A percentile compares a stretch with the other conserved stretches of the same genome.
Conservation (phyloP, 92 coral and sea anemone genomes). For the Zoanthus solanderi region DNA sequence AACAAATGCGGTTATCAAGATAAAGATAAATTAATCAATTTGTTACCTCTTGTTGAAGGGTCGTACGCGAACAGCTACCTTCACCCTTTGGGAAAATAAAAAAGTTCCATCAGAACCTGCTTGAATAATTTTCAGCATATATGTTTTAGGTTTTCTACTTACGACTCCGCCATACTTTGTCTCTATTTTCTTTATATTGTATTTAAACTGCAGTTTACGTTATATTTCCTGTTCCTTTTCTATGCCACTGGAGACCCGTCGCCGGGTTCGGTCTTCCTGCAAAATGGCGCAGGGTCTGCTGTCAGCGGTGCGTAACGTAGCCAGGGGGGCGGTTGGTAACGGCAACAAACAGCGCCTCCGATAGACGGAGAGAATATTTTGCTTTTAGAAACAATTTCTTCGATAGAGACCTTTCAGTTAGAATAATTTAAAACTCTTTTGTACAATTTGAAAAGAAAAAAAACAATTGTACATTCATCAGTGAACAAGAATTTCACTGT, state of each 20-base stretch:
- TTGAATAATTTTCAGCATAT: neutral
- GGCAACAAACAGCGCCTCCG: neutral
- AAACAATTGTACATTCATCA: neutral
- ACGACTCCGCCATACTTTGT: conserved; percentile 80
- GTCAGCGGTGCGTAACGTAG: conserved; percentile 5
- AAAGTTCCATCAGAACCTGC: neutral
- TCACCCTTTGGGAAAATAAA: conserved; percentile 76
- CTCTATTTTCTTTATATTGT: neutral
- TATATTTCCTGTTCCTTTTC: conserved; percentile 43
- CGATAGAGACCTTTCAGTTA: neutral
- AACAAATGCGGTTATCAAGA: neutral
- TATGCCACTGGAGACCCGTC: neutral
- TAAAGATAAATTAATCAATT: neutral
- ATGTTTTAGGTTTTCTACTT: conserved; percentile 51
- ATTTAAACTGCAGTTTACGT: conserved; percentile 9
- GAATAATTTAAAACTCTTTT: neutral
- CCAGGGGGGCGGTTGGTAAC: conserved; percentile 10
- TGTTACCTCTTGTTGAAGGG: conserved; percentile 97
- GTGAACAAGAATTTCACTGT: too few species aligned
- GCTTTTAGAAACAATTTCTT: neutral
- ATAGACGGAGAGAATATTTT: too few species aligned
- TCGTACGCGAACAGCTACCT: conserved; percentile 99
- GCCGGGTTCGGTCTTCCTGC: conserved; percentile 16
- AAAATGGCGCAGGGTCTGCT: conserved; percentile 41
- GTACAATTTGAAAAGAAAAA: neutral